Conservation (phyloP, 1,140 invertebrate species). For the Holotrichia oblita region DNA sequence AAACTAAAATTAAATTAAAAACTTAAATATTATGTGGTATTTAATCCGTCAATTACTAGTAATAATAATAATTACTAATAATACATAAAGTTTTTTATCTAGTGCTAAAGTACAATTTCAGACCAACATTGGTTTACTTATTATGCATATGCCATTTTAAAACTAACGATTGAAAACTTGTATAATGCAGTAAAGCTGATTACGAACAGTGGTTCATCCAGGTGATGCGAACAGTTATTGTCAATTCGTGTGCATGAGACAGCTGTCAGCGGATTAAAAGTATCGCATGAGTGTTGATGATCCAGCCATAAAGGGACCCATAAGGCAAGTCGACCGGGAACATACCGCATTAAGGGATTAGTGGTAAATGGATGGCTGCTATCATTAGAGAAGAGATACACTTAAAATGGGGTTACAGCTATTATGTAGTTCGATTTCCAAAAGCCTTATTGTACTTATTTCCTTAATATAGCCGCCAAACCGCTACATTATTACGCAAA, state of each 20-base stretch:
- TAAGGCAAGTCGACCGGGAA: constrained; percentile 24
- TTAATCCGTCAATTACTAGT: too few species aligned
- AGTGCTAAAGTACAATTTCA: too few species aligned
- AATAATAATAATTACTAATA: too few species aligned
- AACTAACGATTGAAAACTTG: neutral
- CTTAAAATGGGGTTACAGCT: constrained; percentile 17
- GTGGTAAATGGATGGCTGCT: constrained; percentile 17
- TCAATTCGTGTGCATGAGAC: constrained; percentile 4
- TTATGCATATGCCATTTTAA: constrained; percentile 24
- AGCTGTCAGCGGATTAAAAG: constrained; percentile 33
- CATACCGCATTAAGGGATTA: constrained; percentile 30
- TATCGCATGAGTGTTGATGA: constrained; percentile 36
- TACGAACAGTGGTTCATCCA: constrained; percentile 9
- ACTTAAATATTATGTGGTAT: too few species aligned
- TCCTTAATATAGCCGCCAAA: constrained; percentile 1
- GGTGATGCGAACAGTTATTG: constrained; percentile 28
- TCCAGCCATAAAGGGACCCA: neutral
- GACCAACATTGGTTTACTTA: neutral
- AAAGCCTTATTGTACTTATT: constrained; percentile 11
- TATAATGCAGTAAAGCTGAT: constrained; percentile 11
- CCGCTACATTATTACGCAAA: constrained; percentile 16
- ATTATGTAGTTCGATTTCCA: neutral
- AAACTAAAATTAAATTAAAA: too few species aligned
- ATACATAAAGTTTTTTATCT: too few species aligned
- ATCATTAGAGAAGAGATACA: constrained; percentile 5